Evolutionary conservation across 1,140 invertebrate species (phyloP), one percentile per base, ranked within the genome.

Genomic region (Wiebesia pumilae): DNA sequence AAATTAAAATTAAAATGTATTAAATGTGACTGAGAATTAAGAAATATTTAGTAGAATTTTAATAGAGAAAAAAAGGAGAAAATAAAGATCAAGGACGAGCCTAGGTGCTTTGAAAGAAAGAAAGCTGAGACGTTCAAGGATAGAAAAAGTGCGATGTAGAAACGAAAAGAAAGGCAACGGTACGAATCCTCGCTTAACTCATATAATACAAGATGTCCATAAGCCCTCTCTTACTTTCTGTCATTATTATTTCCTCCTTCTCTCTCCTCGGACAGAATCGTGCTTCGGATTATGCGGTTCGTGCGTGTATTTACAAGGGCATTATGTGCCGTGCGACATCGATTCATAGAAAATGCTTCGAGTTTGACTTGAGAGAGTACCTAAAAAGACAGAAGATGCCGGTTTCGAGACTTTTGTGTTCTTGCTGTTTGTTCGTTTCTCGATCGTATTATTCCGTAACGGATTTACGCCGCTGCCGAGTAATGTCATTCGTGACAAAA

Each of bases 251-350:
- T 62, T 54, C 40, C 43, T 47, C n/a, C 40, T 33, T 35, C 43
- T 38, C 69, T 35, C 51, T 80, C 21, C 33, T 38, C 33, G 43
- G 16, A 33, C 30, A 21, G 47, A 27, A 24, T 73, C 35, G 67
- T 73, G 47, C 16, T 12, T 27, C 27, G 78, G 67, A 80, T 85
- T 80, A 73, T 79, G 78, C 84, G 67, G 24, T 69, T 85, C 78
- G 10, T 54, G 65, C 43, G 75, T 80, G 40, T 85, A 85, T 85
- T 85, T 80, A 85, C 62, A 79, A 69, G 75, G 27, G 43, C 58
- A 84, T 84, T 79, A 80, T 71, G 33, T 30, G 33, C 78, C 47
- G 43, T 0, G 38, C 33, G 24, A 9, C 78, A 85, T 81, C 67
- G 35, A 81, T 73, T 85, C 67, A 40, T 71, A 67, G 84, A 81